Percentiles rank a stretch among this genome's conserved stretches.
These are phyloP conservation scores for Diceros bicornis DNA, from an alignment of 2,797 vertebrate species.

Conservation along the genomic window DNA sequence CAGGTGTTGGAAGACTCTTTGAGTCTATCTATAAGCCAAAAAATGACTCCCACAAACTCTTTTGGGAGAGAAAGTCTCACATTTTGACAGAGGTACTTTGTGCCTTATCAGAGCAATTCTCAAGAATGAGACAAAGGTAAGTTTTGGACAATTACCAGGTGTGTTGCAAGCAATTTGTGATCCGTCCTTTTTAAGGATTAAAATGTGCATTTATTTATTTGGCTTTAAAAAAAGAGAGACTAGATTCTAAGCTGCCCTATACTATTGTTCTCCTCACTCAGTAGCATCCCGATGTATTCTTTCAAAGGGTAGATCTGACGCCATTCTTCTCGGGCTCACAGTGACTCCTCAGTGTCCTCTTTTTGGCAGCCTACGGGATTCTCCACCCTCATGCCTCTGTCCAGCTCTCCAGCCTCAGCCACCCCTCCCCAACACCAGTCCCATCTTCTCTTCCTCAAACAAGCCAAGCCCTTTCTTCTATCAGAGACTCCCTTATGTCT, in stretches of 20 bases:
- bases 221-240: neutral
- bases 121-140: conserved; percentile 1
- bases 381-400: neutral
- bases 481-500: neutral
- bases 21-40: neutral
- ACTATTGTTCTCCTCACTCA: neutral
- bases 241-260: neutral
- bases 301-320: neutral
- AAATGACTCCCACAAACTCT: neutral
- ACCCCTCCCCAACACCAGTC: too few species aligned
- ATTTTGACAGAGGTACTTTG: neutral
- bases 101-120: neutral
- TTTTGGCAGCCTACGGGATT: accelerated
- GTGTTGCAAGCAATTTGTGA: neutral
- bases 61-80: neutral
- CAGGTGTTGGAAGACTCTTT: neutral
- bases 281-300: accelerated
- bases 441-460: neutral
- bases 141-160: neutral
- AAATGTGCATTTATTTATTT: neutral
- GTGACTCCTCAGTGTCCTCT: too few species aligned
- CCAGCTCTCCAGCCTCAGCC: neutral
- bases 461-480: neutral
- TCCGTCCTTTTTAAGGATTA: neutral
- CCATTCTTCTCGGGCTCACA: accelerated